Evolutionary conservation across 2,113 vertebrate species (phyloP).

Genomic region (Pluvianellus socialis): DNA sequence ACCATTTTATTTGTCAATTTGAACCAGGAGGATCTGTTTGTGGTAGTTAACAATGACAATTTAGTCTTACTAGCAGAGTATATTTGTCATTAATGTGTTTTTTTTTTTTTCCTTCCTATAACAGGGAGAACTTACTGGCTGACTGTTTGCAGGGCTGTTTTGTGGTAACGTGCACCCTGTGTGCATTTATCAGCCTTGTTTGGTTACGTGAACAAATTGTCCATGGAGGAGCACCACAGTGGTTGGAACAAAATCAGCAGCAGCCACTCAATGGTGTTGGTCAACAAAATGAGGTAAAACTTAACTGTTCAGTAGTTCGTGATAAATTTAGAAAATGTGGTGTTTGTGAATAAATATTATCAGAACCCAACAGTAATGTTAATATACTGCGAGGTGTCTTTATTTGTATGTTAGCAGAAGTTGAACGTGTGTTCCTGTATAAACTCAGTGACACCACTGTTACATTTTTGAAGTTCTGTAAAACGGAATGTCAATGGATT

Average conservation of each 20-base stretch:
- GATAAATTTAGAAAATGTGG: neutral
- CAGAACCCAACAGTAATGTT: neutral
- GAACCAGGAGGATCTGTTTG: neutral
- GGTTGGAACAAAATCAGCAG: slow-evolving; percentile 90
- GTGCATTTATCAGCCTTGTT: slow-evolving; percentile 96
- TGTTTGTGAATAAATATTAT: neutral
- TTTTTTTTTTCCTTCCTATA: neutral
- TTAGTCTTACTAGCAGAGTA: neutral
- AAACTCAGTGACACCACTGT: neutral
- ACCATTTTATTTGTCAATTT: neutral
- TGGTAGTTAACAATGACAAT: neutral
- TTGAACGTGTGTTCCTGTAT: neutral
- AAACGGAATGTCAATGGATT: neutral
- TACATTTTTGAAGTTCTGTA: neutral
- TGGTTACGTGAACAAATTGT: slow-evolving; percentile 97
- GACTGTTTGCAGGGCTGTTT: slow-evolving; percentile 98
- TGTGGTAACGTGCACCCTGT: slow-evolving; percentile 96
- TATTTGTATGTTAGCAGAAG: neutral
- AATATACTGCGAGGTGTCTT: neutral
- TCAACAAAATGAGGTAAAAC: slow-evolving; percentile 85
- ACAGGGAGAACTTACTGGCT: slow-evolving; percentile 93
- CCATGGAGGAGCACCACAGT: slow-evolving; percentile 92
- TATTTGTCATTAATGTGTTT: neutral
- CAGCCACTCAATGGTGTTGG: slow-evolving; percentile 85
- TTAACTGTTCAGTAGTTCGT: neutral